Evolutionary conservation across 1,140 invertebrate species (phyloP).

Genomic region (Eulimnadia texana): DNA sequence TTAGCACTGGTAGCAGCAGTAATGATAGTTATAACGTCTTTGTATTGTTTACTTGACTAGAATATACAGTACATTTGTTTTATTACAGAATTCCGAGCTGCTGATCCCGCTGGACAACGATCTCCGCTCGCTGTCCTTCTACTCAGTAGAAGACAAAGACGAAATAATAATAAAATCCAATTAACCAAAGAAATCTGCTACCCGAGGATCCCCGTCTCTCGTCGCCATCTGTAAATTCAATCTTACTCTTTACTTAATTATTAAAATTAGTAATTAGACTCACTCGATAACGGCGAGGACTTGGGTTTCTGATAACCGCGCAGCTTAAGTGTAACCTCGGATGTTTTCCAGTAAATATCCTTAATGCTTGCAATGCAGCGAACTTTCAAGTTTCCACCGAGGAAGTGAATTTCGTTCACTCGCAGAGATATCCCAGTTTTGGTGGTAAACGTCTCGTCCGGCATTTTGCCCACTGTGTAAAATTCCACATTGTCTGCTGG

Average conservation of each 20-base stretch:
- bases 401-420: background rate
- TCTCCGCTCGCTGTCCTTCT: slow-evolving; percentile 62
- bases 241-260: too few relatives aligned
- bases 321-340: background rate
- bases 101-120: slow-evolving; percentile 62
- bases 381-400: background rate
- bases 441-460: background rate
- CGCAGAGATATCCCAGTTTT: background rate
- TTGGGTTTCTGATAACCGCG: background rate
- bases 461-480: background rate
- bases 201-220: too few relatives aligned
- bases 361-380: background rate
- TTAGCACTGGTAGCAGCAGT: too few relatives aligned
- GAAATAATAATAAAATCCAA: slow-evolving; percentile 36
- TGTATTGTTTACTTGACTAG: too few relatives aligned
- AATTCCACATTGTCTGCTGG: background rate
- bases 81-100: slow-evolving; percentile 40
- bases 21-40: too few relatives aligned
- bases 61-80: too few relatives aligned
- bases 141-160: slow-evolving; percentile 70
- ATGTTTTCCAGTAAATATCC: background rate
- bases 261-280: background rate
- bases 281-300: background rate
- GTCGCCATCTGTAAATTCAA: too few relatives aligned
- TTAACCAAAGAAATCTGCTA: too few relatives aligned